These are phyloP conservation scores for Microplitis mediator DNA, from an alignment of 1,140 invertebrate genomes.

Conservation along the genomic window DNA sequence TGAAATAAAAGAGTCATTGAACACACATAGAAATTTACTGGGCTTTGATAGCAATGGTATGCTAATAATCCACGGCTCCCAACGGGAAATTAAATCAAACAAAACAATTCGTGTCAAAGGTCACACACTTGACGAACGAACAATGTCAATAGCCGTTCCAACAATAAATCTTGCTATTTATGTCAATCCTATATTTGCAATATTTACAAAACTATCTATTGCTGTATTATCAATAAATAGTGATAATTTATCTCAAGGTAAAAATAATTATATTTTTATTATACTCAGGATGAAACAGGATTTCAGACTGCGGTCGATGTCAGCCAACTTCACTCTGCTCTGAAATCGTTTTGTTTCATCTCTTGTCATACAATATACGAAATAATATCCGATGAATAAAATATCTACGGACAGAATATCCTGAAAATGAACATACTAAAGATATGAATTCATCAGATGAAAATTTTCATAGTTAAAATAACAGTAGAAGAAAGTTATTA, in stretches of 20 bases:
- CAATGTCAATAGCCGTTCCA: conserved; percentile 71
- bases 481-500: too few relatives aligned
- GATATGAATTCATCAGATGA: too few relatives aligned
- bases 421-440: too few relatives aligned
- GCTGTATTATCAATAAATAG: conserved; percentile 58
- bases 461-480: too few relatives aligned
- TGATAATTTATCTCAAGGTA: conserved; percentile 48
- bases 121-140: conserved; percentile 67
- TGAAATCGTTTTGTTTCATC: too few relatives aligned
- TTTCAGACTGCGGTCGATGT: too few relatives aligned
- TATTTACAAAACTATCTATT: conserved; percentile 68
- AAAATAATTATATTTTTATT: neutral
- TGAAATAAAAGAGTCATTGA: conserved; percentile 51
- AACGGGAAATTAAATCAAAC: conserved; percentile 38
- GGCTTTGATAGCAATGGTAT: conserved; percentile 42
- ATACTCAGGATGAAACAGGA: neutral
- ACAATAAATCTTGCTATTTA: conserved; percentile 74
- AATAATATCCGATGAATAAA: too few relatives aligned
- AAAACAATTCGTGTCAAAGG: conserved; percentile 62
- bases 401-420: too few relatives aligned
- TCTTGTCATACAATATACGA: too few relatives aligned
- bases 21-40: conserved; percentile 52
- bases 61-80: conserved; percentile 48
- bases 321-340: too few relatives aligned
- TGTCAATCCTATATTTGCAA: conserved; percentile 74